Conservation (phyloP, 2,797 vertebrate genomes). For the Acridotheres tristis region DNA sequence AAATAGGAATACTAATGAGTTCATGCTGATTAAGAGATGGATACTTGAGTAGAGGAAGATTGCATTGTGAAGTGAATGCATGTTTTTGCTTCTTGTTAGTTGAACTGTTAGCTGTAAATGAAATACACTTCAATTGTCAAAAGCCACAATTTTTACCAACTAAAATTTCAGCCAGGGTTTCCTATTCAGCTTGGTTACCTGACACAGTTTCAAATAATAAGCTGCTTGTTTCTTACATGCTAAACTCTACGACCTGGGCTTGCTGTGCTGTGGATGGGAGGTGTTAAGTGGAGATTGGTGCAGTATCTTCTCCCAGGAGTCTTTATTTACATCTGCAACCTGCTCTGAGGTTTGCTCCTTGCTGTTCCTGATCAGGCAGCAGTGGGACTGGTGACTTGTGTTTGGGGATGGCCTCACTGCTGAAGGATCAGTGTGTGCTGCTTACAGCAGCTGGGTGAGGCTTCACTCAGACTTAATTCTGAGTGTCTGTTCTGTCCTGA, state of each 20-base stretch:
- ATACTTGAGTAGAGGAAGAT: not conserved
- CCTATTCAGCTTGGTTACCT: not conserved
- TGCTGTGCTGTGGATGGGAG: not conserved
- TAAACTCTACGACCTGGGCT: not conserved
- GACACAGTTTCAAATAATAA: not conserved
- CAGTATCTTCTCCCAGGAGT: not conserved
- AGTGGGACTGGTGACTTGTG: not conserved
- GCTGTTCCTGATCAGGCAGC: not conserved
- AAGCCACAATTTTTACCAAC: not conserved
- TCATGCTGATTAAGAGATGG: not conserved
- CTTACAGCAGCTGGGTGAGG: not conserved
- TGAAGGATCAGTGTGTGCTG: not conserved
- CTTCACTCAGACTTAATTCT: not conserved
- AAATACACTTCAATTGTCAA: not conserved
- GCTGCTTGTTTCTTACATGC: not conserved
- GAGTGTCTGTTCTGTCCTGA: not conserved
- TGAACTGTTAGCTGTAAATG: not conserved
- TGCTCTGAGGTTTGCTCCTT: not conserved
- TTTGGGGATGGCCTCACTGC: not conserved
- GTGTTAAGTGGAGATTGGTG: not conserved
- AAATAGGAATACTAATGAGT: not conserved
- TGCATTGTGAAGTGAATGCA: not conserved
- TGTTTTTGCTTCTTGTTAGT: not conserved
- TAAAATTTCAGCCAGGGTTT: not conserved
- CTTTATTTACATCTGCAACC: not conserved